Base-by-base conservation (phyloP, 2,113 vertebrate species). In the Campylomormyrus numenius region DNA sequence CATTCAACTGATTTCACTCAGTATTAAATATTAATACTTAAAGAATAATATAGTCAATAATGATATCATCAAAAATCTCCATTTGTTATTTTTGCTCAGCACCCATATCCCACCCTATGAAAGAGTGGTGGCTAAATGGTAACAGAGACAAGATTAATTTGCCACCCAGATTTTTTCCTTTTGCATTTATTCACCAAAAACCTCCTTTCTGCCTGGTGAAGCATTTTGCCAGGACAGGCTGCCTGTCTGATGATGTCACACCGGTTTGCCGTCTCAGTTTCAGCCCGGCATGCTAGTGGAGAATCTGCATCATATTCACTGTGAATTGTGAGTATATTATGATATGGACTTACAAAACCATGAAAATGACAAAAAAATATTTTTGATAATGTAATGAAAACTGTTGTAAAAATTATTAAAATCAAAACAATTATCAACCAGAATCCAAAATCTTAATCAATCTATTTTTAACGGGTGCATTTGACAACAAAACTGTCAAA, bases 301-400 rank as follows among this genome's bases (percentile, higher is more conserved):
- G 46, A 85, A 46, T 21, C 6, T 21, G 45, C 24, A n/a, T 45
- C 5, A 48, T n/a, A 46, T 85, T 85, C 83, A 84, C 35, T 84
- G 80, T 46, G 39, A 85, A 48, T 48, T 42, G 83, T 48, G 45
- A 46, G 42, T 24, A 24, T 46, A n/a, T 85, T 48, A n/a, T 21
- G 6, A 85, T 48, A 46, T 48, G 15, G 31, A 83, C 62, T 45
- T 83, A 24, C 77, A 83, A 83, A 83, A 21, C 39, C 31, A 83
- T 21, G 15, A 83, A 83, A 45, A 42, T 48, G 24, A n/a, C 19
- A 21, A 46, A 85, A 45, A 85, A 85, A 85, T 85, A 46, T 48
- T 45, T 85, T 46, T 45, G 45, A 85, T 85, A 85, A 85, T 85
- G 83, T 46, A 80, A 80, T 42, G 74, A 80, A 39, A 80, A 80